phyloP scores from a whole-genome alignment of 2,113 vertebrate genomes.

The Bubalus kerabau region DNA sequence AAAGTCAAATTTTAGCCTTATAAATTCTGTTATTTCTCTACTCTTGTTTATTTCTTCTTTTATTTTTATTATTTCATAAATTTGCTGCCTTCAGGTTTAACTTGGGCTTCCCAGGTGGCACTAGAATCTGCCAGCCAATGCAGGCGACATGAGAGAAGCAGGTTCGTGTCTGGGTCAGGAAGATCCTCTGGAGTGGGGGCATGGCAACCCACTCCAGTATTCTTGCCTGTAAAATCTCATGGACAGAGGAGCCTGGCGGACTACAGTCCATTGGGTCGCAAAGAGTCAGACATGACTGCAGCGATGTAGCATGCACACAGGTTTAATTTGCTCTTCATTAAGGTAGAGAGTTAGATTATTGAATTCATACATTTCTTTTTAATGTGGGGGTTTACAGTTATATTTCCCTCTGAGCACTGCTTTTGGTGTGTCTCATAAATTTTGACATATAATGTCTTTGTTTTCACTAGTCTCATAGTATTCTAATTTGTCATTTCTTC shows the following conservation, averaged over 20 bases:
- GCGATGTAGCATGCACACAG: accelerated
- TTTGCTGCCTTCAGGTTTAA: neutral
- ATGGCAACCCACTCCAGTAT: neutral
- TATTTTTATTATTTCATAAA: neutral
- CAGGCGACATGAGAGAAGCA: neutral
- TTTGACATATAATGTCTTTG: neutral
- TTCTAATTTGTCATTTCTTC: neutral
- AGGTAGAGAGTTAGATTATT: neutral
- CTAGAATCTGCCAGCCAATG: neutral
- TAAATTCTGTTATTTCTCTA: neutral
- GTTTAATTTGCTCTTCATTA: neutral
- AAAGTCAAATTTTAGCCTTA: neutral
- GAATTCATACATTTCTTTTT: neutral
- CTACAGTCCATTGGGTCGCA: neutral
- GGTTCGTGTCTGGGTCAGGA: neutral
- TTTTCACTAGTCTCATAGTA: neutral
- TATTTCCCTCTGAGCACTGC: neutral
- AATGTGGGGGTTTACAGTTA: neutral
- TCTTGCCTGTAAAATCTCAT: neutral
- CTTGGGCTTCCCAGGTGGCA: neutral
- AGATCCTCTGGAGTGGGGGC: neutral
- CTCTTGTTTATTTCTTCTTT: neutral
- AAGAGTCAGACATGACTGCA: neutral
- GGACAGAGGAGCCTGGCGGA: neutral
- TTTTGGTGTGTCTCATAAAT: neutral